Evolutionary conservation across 2,888 invertebrate genomes (phyloP).

Genomic region (Pharmacophagus antenor): DNA sequence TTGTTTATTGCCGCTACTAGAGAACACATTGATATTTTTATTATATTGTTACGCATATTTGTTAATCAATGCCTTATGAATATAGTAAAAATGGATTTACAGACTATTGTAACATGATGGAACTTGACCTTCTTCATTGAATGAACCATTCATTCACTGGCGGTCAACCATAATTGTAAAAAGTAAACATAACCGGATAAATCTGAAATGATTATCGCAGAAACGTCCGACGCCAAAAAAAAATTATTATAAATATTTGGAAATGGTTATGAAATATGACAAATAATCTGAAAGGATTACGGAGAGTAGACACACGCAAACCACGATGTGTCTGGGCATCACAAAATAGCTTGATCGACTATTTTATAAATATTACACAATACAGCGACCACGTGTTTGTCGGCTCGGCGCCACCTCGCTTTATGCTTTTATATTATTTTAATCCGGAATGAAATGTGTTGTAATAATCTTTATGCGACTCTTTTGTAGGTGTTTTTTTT

Average conservation of each 20-base stretch:
- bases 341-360: background rate
- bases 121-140: background rate
- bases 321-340: background rate
- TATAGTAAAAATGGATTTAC: too few species aligned
- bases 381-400: conserved; percentile 11
- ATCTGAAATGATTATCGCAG: too few species aligned
- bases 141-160: background rate
- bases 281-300: too few species aligned
- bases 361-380: conserved; percentile 30
- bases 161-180: background rate
- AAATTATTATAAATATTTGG: too few species aligned
- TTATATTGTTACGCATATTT: background rate
- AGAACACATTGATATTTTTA: background rate
- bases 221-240: too few species aligned
- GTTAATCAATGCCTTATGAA: background rate
- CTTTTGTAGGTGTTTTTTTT: conserved; percentile 42
- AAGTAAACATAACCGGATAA: too few species aligned
- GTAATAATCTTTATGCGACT: conserved; percentile 54
- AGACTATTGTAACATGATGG: too few species aligned
- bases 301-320: too few species aligned
- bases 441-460: conserved; percentile 62
- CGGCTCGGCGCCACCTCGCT: conserved; percentile 33
- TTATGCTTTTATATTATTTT: conserved; percentile 63
- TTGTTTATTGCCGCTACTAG: background rate
- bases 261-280: too few species aligned